Base-by-base conservation (phyloP, 2,888 invertebrate genomes). In the Agonum fuliginosum region DNA sequence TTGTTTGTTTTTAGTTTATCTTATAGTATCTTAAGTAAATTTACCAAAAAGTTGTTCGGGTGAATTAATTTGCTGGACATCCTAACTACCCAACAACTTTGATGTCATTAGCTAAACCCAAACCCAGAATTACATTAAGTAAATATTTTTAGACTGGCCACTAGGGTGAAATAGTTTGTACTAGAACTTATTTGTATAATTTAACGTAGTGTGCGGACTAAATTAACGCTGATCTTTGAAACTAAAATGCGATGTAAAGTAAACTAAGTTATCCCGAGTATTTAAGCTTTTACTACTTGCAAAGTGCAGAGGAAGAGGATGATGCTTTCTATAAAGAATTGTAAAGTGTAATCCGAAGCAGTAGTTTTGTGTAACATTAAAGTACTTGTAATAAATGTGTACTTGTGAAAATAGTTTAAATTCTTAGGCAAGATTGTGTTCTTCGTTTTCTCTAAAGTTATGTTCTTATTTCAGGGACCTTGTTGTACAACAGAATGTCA, bases 401-500 rank as follows among this genome's bases (percentile, higher is more conserved):
- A 48, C 24, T 6, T 6, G 30, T 19, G 43, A 48, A n/a, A 27
- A 71, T 71, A 48, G 48, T 46, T 48, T 4, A 10, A 5, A 48
- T 46, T 46, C 30, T 48, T 48, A 19, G 2, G 17, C 0, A 75
- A 12, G 8, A 65, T 10, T 20, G 10, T 51, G 22, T 30, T 20
- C 3, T 22, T 54, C n/a, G 24, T 54, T 54, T 54, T 54, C 17
- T 30, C 2, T 22, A 67, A 20, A 65, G 24, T 73, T 75, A 67
- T 80, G 30, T 75, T 73, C 51, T 10, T 51, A 80, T 80, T 82
- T 73, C 85, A 96, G 92, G 99, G 99, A 78, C 98, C 98, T 0
- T 99, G 99, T 87, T 99, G 99, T 87, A 95, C 95, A 0, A 89
- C 93, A 27, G 92, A 94, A 65, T 98, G 98, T 86, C 91, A 92